Evolutionary conservation across 2,797 vertebrate genomes (phyloP), one percentile per base, ranked within the genome.

Genomic region (Enteromius afrohamiltoni): DNA sequence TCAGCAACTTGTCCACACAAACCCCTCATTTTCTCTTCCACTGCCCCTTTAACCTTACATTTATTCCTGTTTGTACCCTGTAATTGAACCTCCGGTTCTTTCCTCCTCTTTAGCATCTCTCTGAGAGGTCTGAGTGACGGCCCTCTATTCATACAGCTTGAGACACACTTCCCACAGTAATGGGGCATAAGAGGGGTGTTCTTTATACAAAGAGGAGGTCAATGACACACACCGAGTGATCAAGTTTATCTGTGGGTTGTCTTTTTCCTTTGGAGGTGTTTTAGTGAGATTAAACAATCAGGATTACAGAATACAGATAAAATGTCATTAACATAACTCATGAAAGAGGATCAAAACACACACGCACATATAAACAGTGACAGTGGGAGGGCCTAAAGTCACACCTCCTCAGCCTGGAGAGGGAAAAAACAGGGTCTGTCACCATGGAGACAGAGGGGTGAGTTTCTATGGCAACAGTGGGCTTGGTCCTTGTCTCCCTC

Each of bases 391-490:
- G 58, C 75, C 76, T 87, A 77, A 45, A 84, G 82, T 84, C 85
- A 86, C 80, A 86, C 88, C 86, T 88, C 86, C 81, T 86, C 58
- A 79, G 80, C 47, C 74, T 76, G 65, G 74, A 82, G 83, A 82
- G n/a, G 73, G n/a, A 76, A 74, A 83, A 83, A 77, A 69, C 73
- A 68, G 68, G 83, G 86, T 87, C 55, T 71, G 86, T 89, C 87
- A 78, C 88, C 84, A 89, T 86, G 83, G 88, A 85, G 85, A 87
- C 88, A 83, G 80, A 86, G 79, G 86, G 83, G 86, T 85, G 85
- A 81, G 88, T 89, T 89, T 79, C 88, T 82, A 89, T 89, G 83
- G 86, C 86, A 89, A 89, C 88, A 87, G 86, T 85, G 86, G 88
- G 88, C 85, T 89, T 87, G 85, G 86, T 85, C 88, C 85, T 83